A percentile compares a stretch with the other conserved stretches of the same genome.
phyloP scores from a whole-genome alignment of 2,113 vertebrate species.

The Sylvietta virens region DNA sequence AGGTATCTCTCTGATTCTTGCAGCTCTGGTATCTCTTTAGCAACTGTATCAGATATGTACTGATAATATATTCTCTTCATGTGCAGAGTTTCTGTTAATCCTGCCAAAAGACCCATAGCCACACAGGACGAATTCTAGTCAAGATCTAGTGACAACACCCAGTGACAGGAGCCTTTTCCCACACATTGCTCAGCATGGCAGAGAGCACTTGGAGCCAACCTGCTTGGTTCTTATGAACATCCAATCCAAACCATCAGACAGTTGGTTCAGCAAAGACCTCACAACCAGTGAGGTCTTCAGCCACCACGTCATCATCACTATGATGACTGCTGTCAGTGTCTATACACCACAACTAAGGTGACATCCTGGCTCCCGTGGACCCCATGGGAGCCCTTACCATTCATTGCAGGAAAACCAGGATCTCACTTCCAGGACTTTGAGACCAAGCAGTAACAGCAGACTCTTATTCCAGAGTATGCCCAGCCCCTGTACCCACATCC shows the following conservation, averaged over 20 bases:
- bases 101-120: neutral
- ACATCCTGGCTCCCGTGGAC: neutral
- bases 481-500: constrained; percentile 38
- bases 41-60: neutral
- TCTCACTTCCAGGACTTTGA: constrained; percentile 29
- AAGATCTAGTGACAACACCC: neutral
- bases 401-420: constrained; percentile 14
- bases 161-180: neutral
- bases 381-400: constrained; percentile 2
- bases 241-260: neutral
- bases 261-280: neutral
- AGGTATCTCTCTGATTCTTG: neutral
- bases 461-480: constrained; percentile 10
- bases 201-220: neutral
- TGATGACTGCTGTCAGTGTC: neutral
- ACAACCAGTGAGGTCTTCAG: neutral
- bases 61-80: neutral
- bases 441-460: constrained; percentile 41
- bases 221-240: neutral
- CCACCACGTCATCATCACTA: neutral
- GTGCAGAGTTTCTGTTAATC: neutral
- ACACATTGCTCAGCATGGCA: neutral
- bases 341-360: neutral
- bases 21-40: neutral
- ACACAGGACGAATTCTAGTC: neutral